Percentiles rank a stretch among this genome's conserved stretches.
Evolutionary conservation across 1,140 invertebrate genomes (phyloP).

Genomic region (Octopus sinensis): DNA sequence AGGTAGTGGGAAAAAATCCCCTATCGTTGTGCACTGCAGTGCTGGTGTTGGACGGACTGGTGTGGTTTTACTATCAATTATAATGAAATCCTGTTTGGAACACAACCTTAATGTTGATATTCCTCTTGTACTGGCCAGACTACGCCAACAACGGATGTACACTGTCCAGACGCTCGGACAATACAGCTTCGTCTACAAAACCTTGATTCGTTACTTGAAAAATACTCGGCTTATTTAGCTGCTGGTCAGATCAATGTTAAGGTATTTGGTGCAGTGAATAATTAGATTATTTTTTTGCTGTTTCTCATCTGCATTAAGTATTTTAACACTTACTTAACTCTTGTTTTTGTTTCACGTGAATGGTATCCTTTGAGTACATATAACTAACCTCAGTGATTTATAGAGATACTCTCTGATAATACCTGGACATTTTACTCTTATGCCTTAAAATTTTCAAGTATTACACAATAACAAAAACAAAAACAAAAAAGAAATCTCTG

Average conservation of each 20-base stretch:
- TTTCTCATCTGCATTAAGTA: no score
- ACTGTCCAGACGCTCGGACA: constrained; percentile 83
- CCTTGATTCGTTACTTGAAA: constrained; percentile 80
- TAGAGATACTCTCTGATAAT: no score
- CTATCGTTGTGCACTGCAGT: constrained; percentile 92
- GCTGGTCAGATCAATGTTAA: not conserved
- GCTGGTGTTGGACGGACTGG: constrained; percentile 95
- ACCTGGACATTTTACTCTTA: no score
- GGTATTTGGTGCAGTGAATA: no score
- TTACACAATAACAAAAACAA: no score
- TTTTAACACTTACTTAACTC: no score
- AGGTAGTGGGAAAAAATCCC: constrained; percentile 71
- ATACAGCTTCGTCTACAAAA: constrained; percentile 83
- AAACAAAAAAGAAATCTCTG: no score
- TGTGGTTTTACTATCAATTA: constrained; percentile 88
- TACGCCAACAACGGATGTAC: constrained; percentile 78
- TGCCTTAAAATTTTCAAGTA: no score
- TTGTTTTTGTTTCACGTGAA: no score
- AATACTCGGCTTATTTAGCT: constrained; percentile 77
- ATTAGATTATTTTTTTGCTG: no score
- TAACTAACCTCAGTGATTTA: no score
- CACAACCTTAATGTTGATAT: constrained; percentile 72
- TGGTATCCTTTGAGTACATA: no score
- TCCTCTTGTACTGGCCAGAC: constrained; percentile 70
- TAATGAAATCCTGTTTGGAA: constrained; percentile 82